Evolutionary conservation across 2,113 vertebrate species (phyloP).

Genomic region (Thomomys bottae): DNA sequence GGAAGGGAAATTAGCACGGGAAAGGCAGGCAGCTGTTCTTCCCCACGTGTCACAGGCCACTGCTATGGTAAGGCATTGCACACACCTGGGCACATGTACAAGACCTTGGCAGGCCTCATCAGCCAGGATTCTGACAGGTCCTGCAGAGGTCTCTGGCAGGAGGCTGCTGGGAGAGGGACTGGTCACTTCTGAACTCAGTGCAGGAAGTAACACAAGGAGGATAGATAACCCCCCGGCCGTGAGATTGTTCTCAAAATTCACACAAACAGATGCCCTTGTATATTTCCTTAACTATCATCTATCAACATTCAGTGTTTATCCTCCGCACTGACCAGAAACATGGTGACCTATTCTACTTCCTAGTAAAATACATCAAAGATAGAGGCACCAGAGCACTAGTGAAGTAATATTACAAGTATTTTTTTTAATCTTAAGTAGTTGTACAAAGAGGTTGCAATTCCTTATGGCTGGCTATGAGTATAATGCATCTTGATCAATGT

Average conservation of each 20-base stretch:
- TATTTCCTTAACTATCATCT: background rate
- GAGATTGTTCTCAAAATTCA: constrained; percentile 46
- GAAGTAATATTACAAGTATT: background rate
- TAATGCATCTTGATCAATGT: too few species aligned
- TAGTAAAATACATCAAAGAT: background rate
- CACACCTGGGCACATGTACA: constrained; percentile 45
- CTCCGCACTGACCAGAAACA: background rate
- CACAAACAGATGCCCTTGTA: background rate
- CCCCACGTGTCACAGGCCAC: background rate
- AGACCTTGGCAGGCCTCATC: background rate
- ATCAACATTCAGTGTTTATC: constrained; percentile 28
- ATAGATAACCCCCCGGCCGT: background rate
- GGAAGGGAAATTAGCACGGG: constrained; percentile 53
- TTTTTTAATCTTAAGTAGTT: too few species aligned
- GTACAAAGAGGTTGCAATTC: too few species aligned
- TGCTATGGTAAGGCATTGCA: background rate
- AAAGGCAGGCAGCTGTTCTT: constrained; percentile 62
- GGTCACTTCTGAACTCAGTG: background rate
- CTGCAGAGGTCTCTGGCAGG: background rate
- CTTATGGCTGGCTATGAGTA: too few species aligned
- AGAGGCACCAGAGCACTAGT: background rate
- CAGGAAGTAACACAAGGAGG: background rate
- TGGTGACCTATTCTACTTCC: background rate
- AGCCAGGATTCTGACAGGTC: background rate
- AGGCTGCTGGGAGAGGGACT: accelerated